These are phyloP conservation scores for Schizopygopsis malacanthus DNA, from an alignment of 2,797 vertebrate genomes.

Conservation along the genomic window DNA sequence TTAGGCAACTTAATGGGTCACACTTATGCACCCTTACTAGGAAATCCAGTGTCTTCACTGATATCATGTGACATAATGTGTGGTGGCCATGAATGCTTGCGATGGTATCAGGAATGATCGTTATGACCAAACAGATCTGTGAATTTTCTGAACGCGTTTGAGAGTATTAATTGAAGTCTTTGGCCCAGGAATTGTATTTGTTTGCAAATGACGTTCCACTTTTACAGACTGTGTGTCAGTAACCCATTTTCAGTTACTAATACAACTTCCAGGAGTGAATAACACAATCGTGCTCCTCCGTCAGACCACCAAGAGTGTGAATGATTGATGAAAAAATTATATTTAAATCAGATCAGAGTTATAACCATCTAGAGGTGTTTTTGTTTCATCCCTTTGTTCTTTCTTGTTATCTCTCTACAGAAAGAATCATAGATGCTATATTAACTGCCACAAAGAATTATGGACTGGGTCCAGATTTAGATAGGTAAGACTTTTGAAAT, in stretches of 20 bases:
- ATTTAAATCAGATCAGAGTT: neutral
- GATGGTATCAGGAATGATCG: slow-evolving; percentile 70
- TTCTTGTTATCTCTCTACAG: slow-evolving; percentile 59
- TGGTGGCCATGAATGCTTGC: slow-evolving; percentile 54
- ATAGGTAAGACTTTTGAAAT: slow-evolving; percentile 63
- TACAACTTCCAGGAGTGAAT: slow-evolving; percentile 36
- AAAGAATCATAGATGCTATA: slow-evolving; percentile 71
- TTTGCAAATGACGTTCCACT: slow-evolving; percentile 62
- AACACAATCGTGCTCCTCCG: slow-evolving; percentile 40
- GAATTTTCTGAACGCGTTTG: slow-evolving; percentile 63
- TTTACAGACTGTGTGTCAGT: slow-evolving; percentile 43
- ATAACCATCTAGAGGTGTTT: neutral
- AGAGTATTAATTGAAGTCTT: slow-evolving; percentile 64
- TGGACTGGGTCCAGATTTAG: slow-evolving; percentile 68
- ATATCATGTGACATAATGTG: slow-evolving; percentile 19
- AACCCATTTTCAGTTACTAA: slow-evolving; percentile 46
- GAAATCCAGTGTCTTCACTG: slow-evolving; percentile 26
- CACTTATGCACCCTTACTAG: slow-evolving; percentile 39
- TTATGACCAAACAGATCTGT: slow-evolving; percentile 73
- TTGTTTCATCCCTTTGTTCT: slow-evolving; percentile 30
- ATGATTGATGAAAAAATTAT: slow-evolving; percentile 53
- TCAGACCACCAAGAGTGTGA: slow-evolving; percentile 67
- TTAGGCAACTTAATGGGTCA: neutral
- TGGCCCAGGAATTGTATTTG: slow-evolving; percentile 63
- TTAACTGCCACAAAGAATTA: slow-evolving; percentile 68